Base-by-base conservation (phyloP, 2,797 vertebrate genomes). In the Epinephelus coioides region DNA sequence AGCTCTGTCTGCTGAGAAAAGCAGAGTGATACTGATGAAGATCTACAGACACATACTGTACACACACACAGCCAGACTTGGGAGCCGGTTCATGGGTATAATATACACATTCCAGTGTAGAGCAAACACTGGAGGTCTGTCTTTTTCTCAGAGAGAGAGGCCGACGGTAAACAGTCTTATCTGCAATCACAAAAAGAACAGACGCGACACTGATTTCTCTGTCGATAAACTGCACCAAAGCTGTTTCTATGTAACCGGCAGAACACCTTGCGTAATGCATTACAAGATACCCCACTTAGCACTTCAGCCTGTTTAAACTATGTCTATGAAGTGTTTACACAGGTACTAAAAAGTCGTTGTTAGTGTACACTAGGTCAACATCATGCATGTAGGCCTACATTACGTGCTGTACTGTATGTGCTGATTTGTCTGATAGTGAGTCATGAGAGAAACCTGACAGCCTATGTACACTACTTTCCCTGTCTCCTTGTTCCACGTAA, bases 141-240 rank as follows among this genome's bases (percentile, higher is more conserved):
- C 51, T 64, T 83, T 83, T 75, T 70, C 64, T 72, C 66, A 59
- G 53, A 30, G 6, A 57, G 27, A 73, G 25, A 64, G 69, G 53
- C 63, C 34, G 56, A 74, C 43, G 30, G 72, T 89, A 79, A 89
- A 87, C 69, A 81, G 51, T 68, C 60, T 88, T 87, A 90, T 89
- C 88, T 85, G 43, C 6, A n/a, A 53, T 53, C 12, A 0, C 40
- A 5, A 43, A 34, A 47, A 76, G 88, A 83, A 86, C 86, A 90
- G 30, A 54, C 21, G 49, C 69, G 1, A 23, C 51, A 10, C 54
- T 73, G 59, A 77, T 68, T 74, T 50, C 34, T 82, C n/a, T 13
- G 68, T 34, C 2, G 60, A 86, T 76, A 68, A 46, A 49, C 56
- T 38, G 27, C 0, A 73, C 64, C 61, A 78, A 78, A 70, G 15